A percentile compares a stretch with the other conserved stretches of the same genome.
These are phyloP conservation scores for Diarsia rubi DNA, from an alignment of 2,888 invertebrate genomes.

Conservation along the genomic window DNA sequence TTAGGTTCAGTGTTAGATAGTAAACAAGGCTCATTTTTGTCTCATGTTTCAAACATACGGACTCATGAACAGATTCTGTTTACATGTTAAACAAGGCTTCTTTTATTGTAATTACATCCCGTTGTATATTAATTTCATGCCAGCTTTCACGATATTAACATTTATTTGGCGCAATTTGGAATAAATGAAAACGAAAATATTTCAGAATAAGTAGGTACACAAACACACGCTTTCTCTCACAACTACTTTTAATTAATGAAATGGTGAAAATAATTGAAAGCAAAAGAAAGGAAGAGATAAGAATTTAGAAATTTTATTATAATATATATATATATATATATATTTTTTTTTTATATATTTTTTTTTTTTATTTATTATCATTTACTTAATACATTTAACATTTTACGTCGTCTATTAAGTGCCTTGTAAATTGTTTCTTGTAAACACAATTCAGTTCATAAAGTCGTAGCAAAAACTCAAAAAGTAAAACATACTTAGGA, in stretches of 20 bases:
- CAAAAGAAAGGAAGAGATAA: not conserved
- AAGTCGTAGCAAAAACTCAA: not conserved
- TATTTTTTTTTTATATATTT: too few relatives aligned
- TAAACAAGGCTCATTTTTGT: constrained; percentile 24
- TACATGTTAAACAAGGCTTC: constrained; percentile 18
- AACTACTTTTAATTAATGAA: constrained; percentile 4
- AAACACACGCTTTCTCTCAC: not conserved
- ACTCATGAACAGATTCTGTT: constrained; percentile 22
- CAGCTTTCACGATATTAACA: constrained; percentile 8
- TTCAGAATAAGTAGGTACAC: not conserved
- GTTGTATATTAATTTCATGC: constrained; percentile 13
- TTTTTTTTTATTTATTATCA: too few relatives aligned
- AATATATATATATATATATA: too few relatives aligned
- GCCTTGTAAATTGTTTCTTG: not conserved
- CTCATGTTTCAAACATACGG: constrained; percentile 35
- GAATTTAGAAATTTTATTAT: not conserved
- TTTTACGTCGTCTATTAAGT: constrained; percentile 2
- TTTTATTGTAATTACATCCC: constrained; percentile 29
- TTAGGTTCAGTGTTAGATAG: constrained; percentile 11
- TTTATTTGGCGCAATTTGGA: not conserved
- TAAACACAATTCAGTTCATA: not conserved
- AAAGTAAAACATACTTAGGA: not conserved
- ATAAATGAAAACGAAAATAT: not conserved
- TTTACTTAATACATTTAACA: not conserved
- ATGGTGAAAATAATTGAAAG: constrained; percentile 12